Evolutionary conservation across 2,113 vertebrate genomes (phyloP).

Genomic region (Brachypodius melanocephalos): DNA sequence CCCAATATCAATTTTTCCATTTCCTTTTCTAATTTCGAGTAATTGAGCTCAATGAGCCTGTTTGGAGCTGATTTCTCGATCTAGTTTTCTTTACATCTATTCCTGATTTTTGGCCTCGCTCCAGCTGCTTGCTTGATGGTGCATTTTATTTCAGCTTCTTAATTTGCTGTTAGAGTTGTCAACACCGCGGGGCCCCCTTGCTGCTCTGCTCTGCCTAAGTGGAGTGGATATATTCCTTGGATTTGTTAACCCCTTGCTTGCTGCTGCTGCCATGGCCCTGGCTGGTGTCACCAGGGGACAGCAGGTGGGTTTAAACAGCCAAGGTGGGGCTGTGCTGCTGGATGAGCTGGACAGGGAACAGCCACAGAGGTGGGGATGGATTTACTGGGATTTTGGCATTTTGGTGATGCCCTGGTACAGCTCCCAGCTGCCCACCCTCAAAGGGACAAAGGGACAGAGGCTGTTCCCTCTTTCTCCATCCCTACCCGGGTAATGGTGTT

Average conservation of each 20-base stretch:
- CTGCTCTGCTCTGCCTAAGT: slow-evolving; percentile 40
- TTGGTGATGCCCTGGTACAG: not conserved
- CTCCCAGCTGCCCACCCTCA: not conserved
- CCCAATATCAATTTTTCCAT: slow-evolving; percentile 29
- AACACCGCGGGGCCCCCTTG: slow-evolving; percentile 11
- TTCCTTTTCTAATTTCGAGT: slow-evolving; percentile 60
- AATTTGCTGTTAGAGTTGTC: slow-evolving; percentile 61
- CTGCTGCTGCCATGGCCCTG: not conserved
- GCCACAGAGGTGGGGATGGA: not conserved
- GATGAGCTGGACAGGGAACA: not conserved
- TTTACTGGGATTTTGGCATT: not conserved
- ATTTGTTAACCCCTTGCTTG: slow-evolving; percentile 2
- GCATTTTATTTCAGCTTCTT: slow-evolving; percentile 67
- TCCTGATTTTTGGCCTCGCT: slow-evolving; percentile 40
- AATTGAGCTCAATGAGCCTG: slow-evolving; percentile 59
- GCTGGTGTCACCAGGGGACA: not conserved
- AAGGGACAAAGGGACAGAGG: not conserved
- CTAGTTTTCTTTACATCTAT: slow-evolving; percentile 52
- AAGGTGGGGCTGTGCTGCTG: not conserved
- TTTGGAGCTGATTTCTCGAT: slow-evolving; percentile 37
- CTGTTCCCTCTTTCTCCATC: not conserved
- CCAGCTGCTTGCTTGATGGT: slow-evolving; percentile 64
- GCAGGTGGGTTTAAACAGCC: not conserved
- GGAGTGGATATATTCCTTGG: not conserved
- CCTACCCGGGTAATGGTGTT: not conserved